phyloP scores from a whole-genome alignment of 1,140 invertebrate species.

The Orchesella cincta region DNA sequence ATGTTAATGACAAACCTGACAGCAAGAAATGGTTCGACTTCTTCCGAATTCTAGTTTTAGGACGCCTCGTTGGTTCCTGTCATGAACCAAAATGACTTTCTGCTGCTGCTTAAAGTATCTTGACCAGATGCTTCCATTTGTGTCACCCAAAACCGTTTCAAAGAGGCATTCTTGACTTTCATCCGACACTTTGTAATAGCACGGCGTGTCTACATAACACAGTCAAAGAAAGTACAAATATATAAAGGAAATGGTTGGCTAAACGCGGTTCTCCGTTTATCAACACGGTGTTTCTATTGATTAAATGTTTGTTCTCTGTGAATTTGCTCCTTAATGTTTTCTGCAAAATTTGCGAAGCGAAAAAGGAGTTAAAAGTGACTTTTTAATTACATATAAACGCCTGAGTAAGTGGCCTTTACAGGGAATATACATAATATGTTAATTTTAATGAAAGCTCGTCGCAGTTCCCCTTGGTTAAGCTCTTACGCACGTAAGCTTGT shows the following conservation, averaged over 20 bases:
- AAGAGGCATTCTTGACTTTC: constrained; percentile 35
- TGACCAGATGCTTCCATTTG: constrained; percentile 37
- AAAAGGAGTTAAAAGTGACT: too few species aligned
- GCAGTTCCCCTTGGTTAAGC: too few species aligned
- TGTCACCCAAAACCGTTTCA: constrained; percentile 38
- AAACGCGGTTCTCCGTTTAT: too few species aligned
- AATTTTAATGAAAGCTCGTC: too few species aligned
- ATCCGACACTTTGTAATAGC: constrained; percentile 34
- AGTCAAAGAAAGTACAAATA: background rate
- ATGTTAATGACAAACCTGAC: constrained; percentile 25
- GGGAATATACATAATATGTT: too few species aligned
- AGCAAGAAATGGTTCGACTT: constrained; percentile 39
- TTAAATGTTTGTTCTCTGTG: too few species aligned
- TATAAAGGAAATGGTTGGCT: background rate
- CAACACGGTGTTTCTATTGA: too few species aligned
- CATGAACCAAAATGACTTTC: constrained; percentile 38
- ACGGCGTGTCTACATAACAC: constrained; percentile 2
- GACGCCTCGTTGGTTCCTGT: constrained; percentile 37
- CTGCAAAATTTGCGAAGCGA: too few species aligned
- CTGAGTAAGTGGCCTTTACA: too few species aligned
- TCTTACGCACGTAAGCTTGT: too few species aligned
- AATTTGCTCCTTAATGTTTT: too few species aligned
- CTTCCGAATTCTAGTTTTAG: constrained; percentile 41
- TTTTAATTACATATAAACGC: too few species aligned
- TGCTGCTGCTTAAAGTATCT: constrained; percentile 39